These are phyloP conservation scores for Drosophila villosipedis DNA, from an alignment of 2,888 invertebrate genomes.

Conservation along the genomic window DNA sequence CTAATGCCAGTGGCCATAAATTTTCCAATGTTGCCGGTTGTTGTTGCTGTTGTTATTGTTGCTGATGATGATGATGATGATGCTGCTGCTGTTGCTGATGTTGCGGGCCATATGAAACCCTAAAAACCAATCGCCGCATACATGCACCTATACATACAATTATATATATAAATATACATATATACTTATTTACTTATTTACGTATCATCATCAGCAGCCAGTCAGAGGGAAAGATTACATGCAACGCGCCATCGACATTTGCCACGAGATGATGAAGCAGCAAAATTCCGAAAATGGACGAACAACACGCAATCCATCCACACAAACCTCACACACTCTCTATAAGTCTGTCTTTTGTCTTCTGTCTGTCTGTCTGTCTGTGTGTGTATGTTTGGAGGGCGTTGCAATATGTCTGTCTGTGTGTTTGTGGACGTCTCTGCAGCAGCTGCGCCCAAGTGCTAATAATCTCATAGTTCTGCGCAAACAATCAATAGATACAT, in stretches of 20 bases:
- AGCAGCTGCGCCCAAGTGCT: slow-evolving; percentile 82
- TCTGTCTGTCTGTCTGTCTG: not conserved
- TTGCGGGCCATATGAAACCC: slow-evolving; percentile 58
- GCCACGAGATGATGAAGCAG: slow-evolving; percentile 78
- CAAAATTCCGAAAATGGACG: slow-evolving; percentile 77
- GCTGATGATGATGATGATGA: not conserved
- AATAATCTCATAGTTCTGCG: slow-evolving; percentile 81
- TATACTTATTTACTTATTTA: slow-evolving; percentile 40
- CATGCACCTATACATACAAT: not conserved
- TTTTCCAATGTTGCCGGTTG: slow-evolving; percentile 62
- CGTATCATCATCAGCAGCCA: slow-evolving; percentile 53
- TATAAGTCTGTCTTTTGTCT: not conserved
- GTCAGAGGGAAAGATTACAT: slow-evolving; percentile 63
- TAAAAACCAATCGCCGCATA: slow-evolving; percentile 64
- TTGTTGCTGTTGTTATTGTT: slow-evolving; percentile 33
- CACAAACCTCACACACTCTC: not conserved
- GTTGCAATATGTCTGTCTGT: slow-evolving; percentile 1
- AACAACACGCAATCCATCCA: slow-evolving; percentile 72
- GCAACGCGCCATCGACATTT: slow-evolving; percentile 50
- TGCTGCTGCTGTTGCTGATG: slow-evolving; percentile 33
- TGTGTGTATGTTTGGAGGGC: slow-evolving; percentile 1
- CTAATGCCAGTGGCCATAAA: slow-evolving; percentile 76
- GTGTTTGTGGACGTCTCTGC: slow-evolving; percentile 36
- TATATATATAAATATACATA: slow-evolving; percentile 16
- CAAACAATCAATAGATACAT: slow-evolving; percentile 71